These are phyloP conservation scores for Morelia viridis DNA, from an alignment of 2,797 vertebrate species.

Conservation along the genomic window DNA sequence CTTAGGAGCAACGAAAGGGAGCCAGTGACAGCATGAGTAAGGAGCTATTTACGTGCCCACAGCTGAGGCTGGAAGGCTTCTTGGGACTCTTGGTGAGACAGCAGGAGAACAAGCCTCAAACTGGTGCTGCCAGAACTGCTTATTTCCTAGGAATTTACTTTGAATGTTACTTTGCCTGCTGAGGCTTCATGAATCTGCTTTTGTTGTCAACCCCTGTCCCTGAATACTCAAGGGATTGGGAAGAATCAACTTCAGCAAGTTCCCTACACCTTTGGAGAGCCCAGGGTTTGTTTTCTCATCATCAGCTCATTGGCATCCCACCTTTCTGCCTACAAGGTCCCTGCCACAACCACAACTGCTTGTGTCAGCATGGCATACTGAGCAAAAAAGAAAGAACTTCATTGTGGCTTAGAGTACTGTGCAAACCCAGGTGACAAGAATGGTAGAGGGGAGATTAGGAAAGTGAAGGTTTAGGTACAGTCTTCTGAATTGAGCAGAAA, in stretches of 20 bases:
- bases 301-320: neutral
- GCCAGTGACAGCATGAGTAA: neutral
- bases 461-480: neutral
- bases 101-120: neutral
- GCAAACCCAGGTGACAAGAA: neutral
- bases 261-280: neutral
- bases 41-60: neutral
- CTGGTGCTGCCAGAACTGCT: neutral
- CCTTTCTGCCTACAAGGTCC: neutral
- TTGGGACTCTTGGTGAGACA: neutral
- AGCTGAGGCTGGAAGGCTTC: neutral
- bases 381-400: neutral
- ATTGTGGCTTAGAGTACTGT: neutral
- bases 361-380: neutral
- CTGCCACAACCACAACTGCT: neutral
- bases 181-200: neutral
- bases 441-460: neutral
- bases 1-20: neutral
- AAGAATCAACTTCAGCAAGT: neutral
- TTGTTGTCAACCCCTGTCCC: neutral
- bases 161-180: neutral
- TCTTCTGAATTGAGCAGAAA: neutral
- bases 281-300: neutral
- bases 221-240: neutral
- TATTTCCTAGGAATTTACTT: neutral